Conservation (phyloP, 2,113 vertebrate species). For the Corvus hawaiiensis region DNA sequence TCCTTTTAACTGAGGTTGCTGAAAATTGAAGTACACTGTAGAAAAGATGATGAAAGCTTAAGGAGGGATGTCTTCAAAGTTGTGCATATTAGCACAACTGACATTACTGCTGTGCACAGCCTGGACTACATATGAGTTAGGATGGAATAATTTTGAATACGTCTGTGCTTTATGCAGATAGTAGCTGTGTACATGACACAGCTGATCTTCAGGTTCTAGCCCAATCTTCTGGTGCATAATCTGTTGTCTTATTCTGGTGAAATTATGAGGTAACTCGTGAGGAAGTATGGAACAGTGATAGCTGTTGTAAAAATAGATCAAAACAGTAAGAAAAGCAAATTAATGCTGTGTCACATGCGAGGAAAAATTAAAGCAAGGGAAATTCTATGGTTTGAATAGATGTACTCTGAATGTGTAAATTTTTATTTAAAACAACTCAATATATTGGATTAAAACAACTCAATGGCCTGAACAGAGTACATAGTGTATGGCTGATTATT, state of each 20-base stretch:
- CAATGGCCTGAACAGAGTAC: neutral
- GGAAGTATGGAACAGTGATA: neutral
- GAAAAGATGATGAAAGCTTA: neutral
- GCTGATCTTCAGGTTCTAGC: neutral
- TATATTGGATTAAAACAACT: neutral
- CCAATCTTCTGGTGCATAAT: neutral
- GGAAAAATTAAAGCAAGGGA: neutral
- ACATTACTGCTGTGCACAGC: neutral
- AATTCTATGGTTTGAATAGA: neutral
- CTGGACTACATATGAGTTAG: neutral
- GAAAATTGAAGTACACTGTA: neutral
- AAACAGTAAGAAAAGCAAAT: constrained; percentile 14
- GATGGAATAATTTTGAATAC: neutral
- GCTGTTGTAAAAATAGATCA: constrained; percentile 29
- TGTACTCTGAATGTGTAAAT: neutral
- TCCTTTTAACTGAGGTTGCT: neutral
- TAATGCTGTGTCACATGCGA: neutral
- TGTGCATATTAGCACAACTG: neutral
- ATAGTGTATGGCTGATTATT: neutral
- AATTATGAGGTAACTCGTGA: neutral
- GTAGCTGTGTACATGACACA: neutral
- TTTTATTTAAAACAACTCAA: neutral
- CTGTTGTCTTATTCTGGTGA: neutral
- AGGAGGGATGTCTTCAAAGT: neutral
- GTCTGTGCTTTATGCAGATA: neutral